A percentile compares a stretch with the other conserved stretches of the same genome.
These are phyloP conservation scores for Baccha elongata DNA, from an alignment of 2,888 invertebrate species.

Conservation along the genomic window DNA sequence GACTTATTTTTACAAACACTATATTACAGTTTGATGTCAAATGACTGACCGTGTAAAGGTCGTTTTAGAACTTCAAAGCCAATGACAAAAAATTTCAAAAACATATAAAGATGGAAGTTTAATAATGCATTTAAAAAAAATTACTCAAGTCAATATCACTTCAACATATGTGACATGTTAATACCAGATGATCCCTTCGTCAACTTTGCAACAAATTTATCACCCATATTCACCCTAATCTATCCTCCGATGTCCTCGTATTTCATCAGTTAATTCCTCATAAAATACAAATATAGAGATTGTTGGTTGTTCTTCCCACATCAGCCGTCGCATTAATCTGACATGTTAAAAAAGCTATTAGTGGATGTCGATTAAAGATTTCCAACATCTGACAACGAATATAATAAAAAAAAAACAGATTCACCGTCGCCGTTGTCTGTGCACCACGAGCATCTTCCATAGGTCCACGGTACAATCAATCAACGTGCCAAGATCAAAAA, in stretches of 20 bases:
- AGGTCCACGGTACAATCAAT: slow-evolving; percentile 44
- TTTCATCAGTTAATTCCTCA: slow-evolving; percentile 27
- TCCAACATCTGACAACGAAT: slow-evolving; percentile 41
- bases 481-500: slow-evolving; percentile 59
- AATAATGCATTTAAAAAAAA: no score
- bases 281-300: neutral
- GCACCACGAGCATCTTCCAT: neutral
- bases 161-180: neutral
- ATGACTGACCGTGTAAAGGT: no score
- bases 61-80: no score
- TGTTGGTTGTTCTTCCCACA: neutral
- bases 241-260: slow-evolving; percentile 7
- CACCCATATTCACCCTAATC: slow-evolving; percentile 19
- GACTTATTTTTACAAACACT: no score
- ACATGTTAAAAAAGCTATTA: slow-evolving; percentile 7
- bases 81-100: no score
- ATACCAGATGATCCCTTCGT: neutral
- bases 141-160: neutral
- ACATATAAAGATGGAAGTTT: no score
- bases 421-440: neutral
- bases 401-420: slow-evolving; percentile 1
- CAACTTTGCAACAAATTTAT: slow-evolving; percentile 18
- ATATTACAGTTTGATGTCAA: no score
- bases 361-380: slow-evolving; percentile 18
- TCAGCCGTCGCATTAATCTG: neutral